A percentile compares a stretch with the other conserved stretches of the same genome.
Evolutionary conservation across 2,888 invertebrate species (phyloP).

Genomic region (Blastobasis adustella): DNA sequence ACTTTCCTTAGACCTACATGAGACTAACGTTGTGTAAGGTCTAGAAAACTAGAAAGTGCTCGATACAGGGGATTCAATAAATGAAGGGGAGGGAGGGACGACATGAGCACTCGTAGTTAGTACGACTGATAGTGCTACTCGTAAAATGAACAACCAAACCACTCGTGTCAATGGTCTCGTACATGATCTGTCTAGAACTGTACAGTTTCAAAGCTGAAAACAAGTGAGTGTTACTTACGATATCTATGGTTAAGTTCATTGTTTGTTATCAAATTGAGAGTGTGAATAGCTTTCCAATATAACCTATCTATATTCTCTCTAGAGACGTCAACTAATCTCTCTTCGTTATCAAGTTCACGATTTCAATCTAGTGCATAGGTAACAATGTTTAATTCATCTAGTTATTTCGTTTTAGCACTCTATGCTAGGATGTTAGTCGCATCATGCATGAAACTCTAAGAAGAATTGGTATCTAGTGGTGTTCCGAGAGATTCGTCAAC

Average conservation of each 20-base stretch:
- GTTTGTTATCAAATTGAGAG: constrained; percentile 42
- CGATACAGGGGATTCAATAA: constrained; percentile 35
- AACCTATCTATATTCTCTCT: constrained; percentile 18
- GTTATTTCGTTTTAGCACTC: background rate
- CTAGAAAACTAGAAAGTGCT: constrained; percentile 39
- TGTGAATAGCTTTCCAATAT: constrained; percentile 10
- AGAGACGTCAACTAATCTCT: constrained; percentile 45
- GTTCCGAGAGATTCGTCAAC: constrained; percentile 30
- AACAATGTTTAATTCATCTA: no score
- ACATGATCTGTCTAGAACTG: constrained; percentile 29
- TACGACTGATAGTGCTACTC: constrained; percentile 29
- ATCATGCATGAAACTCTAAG: constrained; percentile 9
- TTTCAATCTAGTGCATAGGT: no score
- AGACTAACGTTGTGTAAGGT: constrained; percentile 31
- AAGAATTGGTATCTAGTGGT: constrained; percentile 3
- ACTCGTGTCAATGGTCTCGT: constrained; percentile 24
- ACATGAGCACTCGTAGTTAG: constrained; percentile 38
- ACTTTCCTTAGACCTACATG: constrained; percentile 15
- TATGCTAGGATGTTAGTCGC: constrained; percentile 1
- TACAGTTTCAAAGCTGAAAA: constrained; percentile 51
- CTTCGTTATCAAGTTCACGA: constrained; percentile 1
- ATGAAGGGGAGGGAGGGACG: constrained; percentile 27
- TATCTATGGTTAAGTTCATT: constrained; percentile 67
- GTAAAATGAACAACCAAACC: constrained; percentile 26
- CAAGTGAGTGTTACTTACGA: constrained; percentile 61